Conservation (phyloP, 2,113 vertebrate genomes). For the Onychostruthus taczanowskii region DNA sequence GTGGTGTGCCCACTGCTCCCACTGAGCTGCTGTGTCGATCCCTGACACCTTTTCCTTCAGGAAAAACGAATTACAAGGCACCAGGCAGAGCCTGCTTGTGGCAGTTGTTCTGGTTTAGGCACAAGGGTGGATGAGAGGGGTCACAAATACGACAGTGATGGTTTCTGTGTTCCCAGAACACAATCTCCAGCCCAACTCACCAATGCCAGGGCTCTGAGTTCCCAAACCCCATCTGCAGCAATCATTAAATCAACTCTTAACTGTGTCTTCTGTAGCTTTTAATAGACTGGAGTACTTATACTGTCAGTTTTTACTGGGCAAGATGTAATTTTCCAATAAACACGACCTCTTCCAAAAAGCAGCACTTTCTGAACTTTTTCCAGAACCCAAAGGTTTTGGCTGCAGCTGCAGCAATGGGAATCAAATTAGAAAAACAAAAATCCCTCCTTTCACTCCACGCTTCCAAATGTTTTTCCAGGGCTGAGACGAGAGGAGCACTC, state of each 20-base stretch:
- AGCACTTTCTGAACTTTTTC: slow-evolving; percentile 70
- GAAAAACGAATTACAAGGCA: background rate
- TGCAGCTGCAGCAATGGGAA: slow-evolving; percentile 67
- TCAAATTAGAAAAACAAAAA: slow-evolving; percentile 71
- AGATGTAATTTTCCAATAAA: slow-evolving; percentile 72
- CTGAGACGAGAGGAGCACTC: slow-evolving; percentile 39
- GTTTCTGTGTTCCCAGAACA: background rate
- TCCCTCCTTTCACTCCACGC: slow-evolving; percentile 59
- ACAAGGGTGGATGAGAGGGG: background rate
- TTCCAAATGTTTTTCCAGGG: slow-evolving; percentile 69
- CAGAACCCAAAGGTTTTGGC: slow-evolving; percentile 65
- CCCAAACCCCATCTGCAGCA: slow-evolving; percentile 46
- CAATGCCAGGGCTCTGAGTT: background rate
- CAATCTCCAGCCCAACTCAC: background rate
- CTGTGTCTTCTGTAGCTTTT: slow-evolving; percentile 59
- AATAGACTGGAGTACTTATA: slow-evolving; percentile 61
- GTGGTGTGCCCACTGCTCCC: background rate
- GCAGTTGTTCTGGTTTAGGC: background rate
- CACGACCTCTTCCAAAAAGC: slow-evolving; percentile 60
- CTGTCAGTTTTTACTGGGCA: slow-evolving; percentile 66
- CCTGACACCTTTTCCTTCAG: background rate
- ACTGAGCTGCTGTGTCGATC: background rate
- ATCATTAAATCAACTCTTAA: slow-evolving; percentile 56
- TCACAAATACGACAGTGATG: background rate
- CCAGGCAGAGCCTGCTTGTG: background rate